Evolutionary conservation across 2,113 vertebrate genomes (phyloP).

Genomic region (Dunckerocampus dactyliophorus): DNA sequence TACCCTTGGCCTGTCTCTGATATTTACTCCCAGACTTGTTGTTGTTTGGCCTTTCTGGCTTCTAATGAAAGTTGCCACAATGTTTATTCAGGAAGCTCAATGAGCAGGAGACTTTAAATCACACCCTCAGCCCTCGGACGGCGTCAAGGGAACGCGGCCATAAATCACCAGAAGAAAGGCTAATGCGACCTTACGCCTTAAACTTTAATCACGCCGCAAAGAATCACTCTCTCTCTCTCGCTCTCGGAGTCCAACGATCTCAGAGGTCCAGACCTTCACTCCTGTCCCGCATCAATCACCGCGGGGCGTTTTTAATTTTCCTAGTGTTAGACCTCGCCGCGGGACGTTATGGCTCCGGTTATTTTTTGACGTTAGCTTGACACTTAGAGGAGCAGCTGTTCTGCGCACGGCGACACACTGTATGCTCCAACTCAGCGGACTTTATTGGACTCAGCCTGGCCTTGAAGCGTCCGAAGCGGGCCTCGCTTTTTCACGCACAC

Average conservation of each 20-base stretch:
- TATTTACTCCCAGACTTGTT: slow-evolving; percentile 47
- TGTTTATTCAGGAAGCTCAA: slow-evolving; percentile 59
- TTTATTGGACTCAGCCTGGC: too few relatives aligned
- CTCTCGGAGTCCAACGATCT: slow-evolving; percentile 28
- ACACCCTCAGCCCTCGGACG: slow-evolving; percentile 30
- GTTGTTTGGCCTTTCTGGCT: slow-evolving; percentile 35
- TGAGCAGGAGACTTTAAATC: slow-evolving; percentile 47
- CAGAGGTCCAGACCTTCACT: slow-evolving; percentile 60
- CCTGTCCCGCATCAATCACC: slow-evolving; percentile 53
- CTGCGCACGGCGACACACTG: background rate
- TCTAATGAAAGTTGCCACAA: slow-evolving; percentile 52
- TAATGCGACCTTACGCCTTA: slow-evolving; percentile 59
- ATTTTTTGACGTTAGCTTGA: slow-evolving; percentile 36
- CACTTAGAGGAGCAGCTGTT: slow-evolving; percentile 45
- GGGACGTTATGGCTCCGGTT: slow-evolving; percentile 1
- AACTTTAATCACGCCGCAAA: slow-evolving; percentile 56
- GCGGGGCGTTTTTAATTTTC: slow-evolving; percentile 42
- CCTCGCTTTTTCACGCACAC: too few relatives aligned
- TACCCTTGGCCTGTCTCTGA: slow-evolving; percentile 41
- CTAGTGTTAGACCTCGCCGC: background rate
- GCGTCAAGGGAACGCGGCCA: slow-evolving; percentile 65
- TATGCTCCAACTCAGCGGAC: background rate
- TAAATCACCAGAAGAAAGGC: slow-evolving; percentile 67
- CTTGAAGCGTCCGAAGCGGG: too few relatives aligned
- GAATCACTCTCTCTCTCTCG: slow-evolving; percentile 49